Evolutionary conservation across 2,797 vertebrate species (phyloP), one percentile per base, ranked within the genome.

Genomic region (Myotis planiceps): DNA sequence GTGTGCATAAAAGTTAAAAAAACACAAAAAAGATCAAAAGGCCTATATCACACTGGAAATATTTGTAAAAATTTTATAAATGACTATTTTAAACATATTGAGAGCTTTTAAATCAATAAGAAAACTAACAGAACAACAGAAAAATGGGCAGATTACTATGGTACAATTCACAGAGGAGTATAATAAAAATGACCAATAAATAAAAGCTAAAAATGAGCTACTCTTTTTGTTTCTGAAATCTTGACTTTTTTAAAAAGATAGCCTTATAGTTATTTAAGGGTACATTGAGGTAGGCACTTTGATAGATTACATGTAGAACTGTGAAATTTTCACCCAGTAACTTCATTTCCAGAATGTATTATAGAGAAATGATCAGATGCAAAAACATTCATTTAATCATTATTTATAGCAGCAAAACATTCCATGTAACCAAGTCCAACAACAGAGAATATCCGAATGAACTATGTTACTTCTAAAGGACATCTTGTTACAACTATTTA

Each of bases 321-420:
- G 6, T 66, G 49, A 86, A 90, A 80, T 66, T 75, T 86, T 90
- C 53, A 94, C 75, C 47, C 27, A 16, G 68, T 58, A 75, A 81
- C 72, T 95, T 74, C 8, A 76, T 74, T 84, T 93, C 55, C 14
- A 84, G 25, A 65, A 63, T n/a, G 12, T 47, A 79, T 72, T n/a
- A 45, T 4, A 79, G 34, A 80, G 25, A 83, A 92, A 42, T 82
- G 39, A 88, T 66, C 34, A 72, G 25, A 47, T 34, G 15, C 60
- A 92, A 65, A 96, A 76, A 51, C 47, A 89, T 42, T 79, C 39
- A 86, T 14, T 87, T 74, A 88, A 85, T 39, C 37, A 75, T 68
- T 80, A 45, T 75, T 74, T 92, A 75, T 23, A 86, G 42, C 34
- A 51, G 34, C 23, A 84, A 68, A 92, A 95, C 12, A 80, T 18